Evolutionary conservation across 92 coral and sea anemone genomes (phyloP), one percentile per base, ranked within the genome.

Genomic region (Ricordea florida): DNA sequence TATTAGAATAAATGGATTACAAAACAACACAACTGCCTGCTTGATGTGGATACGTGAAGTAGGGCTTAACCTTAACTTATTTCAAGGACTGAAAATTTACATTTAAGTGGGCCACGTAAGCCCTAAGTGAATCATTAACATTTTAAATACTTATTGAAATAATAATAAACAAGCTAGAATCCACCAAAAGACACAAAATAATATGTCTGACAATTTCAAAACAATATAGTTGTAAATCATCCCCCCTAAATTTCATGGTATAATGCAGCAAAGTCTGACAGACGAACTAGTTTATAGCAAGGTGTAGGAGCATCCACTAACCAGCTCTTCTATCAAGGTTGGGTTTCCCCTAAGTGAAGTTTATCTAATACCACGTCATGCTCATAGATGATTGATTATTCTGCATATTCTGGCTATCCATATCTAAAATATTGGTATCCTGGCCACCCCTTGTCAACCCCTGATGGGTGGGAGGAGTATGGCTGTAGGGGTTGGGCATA

Each of bases 361-460:
- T 41, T 46, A 29, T 8, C 61, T 47, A 47, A 67, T 67, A 67
- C 74, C 74, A 67, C 26, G 30, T 23, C 10, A 62, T 40, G 74
- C n/a, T n/a, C n/a, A n/a, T n/a, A n/a, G 60, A n/a, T 66, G 10
- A 15, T 67, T 67, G 21, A 46, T 67, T 59, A 48, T 47, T 46
- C 61, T 47, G 60, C 41, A 57, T 47, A 26, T 67, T 46, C 61
- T 47, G 60, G 61, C 74, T 47, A 26, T 67, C 74, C 59, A 66
- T 67, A 43, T 67, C 74, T 67, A 67, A 67, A 44, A 67, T 25
- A 30, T 67, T 43, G 60, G 49, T 62, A 62, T 62, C 70, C 40
- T 62, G 70, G 70, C 74, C 48, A 67, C 43, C 74, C 11, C 74
- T 67, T 67, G 61, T 46, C 62, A 47, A n/a, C n/a, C n/a, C 46